A percentile compares a stretch with the other conserved stretches of the same genome.
Evolutionary conservation across 2,888 invertebrate genomes (phyloP).

Genomic region (Dasysyrphus albostriatus): DNA sequence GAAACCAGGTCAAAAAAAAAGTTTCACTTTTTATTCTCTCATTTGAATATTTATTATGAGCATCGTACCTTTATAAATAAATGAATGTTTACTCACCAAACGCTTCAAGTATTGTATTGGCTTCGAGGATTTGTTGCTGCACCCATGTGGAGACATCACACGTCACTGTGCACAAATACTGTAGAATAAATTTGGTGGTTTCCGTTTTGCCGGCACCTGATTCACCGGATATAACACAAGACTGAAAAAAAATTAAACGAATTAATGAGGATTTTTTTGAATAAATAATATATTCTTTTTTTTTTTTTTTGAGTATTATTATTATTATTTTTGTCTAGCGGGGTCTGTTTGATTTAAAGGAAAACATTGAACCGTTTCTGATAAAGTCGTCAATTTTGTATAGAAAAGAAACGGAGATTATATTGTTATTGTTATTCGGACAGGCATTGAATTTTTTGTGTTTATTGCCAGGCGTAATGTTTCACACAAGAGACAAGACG

Average conservation of each 20-base stretch:
- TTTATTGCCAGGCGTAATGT: too few species aligned
- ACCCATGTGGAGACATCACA: constrained; percentile 94
- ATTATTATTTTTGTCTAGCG: constrained; percentile 26
- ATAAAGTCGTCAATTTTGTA: background rate
- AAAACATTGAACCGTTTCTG: background rate
- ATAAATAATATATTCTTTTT: constrained; percentile 20
- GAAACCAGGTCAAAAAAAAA: constrained; percentile 49
- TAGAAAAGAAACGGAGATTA: background rate
- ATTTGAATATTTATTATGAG: constrained; percentile 30
- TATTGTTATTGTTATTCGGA: background rate
- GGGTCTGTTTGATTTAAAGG: constrained; percentile 8
- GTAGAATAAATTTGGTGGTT: constrained; percentile 95
- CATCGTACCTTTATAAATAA: background rate
- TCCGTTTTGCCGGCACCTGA: constrained; percentile 97
- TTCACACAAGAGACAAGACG: too few species aligned
- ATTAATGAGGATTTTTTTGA: constrained; percentile 53
- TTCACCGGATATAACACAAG: constrained; percentile 96
- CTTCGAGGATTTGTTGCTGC: constrained; percentile 97
- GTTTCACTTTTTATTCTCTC: constrained; percentile 43
- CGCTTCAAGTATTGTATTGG: constrained; percentile 96
- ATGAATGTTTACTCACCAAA: constrained; percentile 88
- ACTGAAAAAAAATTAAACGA: constrained; percentile 85
- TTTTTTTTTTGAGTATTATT: background rate
- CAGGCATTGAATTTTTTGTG: background rate
- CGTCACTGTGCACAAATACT: constrained; percentile 95